These are phyloP conservation scores for cattle (Bos taurus) DNA, from an alignment of 2,113 vertebrate genomes.

Conservation along the genomic window ARS-UCD2.0 NC_037329.1:36103001-36103500, in stretches of 20 bases:
- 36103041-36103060: neutral
- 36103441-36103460: neutral
- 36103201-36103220: neutral
- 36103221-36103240: neutral
- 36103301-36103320: neutral
- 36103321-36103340: neutral
- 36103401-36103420: neutral
- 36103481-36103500: neutral
- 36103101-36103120: neutral
- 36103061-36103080: neutral
- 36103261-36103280: neutral
- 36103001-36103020: constrained; percentile 13
- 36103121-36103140: neutral
- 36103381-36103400: neutral
- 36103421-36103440: neutral
- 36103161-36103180: neutral
- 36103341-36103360: neutral
- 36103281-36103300: neutral
- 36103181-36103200: neutral
- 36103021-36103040: neutral
- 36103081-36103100: neutral
- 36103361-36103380: neutral
- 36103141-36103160: neutral
- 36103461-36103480: neutral
- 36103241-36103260: neutral